A percentile compares a stretch with the other conserved stretches of the same genome.
Conservation (phyloP, 2,888 invertebrate species). For the Argyresthia goedartella region DNA sequence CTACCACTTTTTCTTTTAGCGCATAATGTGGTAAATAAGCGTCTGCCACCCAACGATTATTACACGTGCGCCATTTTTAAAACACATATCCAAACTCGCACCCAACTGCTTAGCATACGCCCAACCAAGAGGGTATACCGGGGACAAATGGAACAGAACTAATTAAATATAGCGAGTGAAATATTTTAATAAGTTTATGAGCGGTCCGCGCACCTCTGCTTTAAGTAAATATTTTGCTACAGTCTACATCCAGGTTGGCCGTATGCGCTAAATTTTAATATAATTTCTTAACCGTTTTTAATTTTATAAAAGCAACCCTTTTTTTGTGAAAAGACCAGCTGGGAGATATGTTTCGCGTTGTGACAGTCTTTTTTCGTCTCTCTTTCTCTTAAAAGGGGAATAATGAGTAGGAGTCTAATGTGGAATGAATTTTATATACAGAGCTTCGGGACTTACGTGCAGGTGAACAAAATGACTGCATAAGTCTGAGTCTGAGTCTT, state of each 20-base stretch:
- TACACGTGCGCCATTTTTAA: background rate
- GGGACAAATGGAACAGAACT: constrained; percentile 57
- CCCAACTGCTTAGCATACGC: background rate
- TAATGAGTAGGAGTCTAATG: background rate
- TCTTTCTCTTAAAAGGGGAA: no score
- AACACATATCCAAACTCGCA: background rate
- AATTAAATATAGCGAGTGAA: constrained; percentile 62
- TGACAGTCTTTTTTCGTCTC: background rate
- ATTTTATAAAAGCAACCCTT: constrained; percentile 52
- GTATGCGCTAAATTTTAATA: constrained; percentile 65
- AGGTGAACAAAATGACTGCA: background rate
- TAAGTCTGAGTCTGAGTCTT: background rate
- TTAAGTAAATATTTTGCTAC: constrained; percentile 55
- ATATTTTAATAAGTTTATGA: constrained; percentile 70
- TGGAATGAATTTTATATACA: background rate
- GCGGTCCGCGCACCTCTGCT: constrained; percentile 34
- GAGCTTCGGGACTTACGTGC: constrained; percentile 33
- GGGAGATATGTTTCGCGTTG: constrained; percentile 2
- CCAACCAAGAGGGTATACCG: constrained; percentile 17
- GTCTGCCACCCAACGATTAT: no score
- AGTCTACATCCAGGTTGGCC: constrained; percentile 18
- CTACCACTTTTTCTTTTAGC: no score
- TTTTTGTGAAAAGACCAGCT: background rate
- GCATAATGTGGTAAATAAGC: no score
- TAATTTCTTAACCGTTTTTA: constrained; percentile 41